phyloP scores from a whole-genome alignment of 1,140 invertebrate genomes.

The Brachionus rubens region DNA sequence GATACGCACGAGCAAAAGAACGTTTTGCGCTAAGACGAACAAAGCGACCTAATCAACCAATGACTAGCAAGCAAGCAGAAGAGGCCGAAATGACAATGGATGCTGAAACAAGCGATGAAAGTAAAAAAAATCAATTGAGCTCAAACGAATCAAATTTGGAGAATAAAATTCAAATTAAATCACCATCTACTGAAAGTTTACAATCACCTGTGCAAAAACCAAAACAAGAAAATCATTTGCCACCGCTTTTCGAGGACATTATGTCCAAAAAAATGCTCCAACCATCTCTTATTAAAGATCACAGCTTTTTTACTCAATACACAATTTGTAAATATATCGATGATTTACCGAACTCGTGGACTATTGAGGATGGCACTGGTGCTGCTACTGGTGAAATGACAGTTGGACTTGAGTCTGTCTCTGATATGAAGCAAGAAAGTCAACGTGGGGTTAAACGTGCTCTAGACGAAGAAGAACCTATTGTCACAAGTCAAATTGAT shows the following conservation, averaged over 20 bases:
- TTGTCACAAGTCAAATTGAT: not conserved
- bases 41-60: not conserved
- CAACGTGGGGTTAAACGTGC: not conserved
- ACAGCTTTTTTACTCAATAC: slow-evolving; percentile 33
- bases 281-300: slow-evolving; percentile 6
- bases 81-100: not conserved
- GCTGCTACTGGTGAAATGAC: slow-evolving; percentile 2
- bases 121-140: not conserved
- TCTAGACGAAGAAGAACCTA: not conserved
- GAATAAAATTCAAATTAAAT: not conserved
- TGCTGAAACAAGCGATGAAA: not conserved
- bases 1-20: not conserved
- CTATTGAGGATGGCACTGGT: not conserved
- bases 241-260: not conserved
- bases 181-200: not conserved
- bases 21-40: not conserved
- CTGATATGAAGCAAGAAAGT: not conserved
- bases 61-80: not conserved
- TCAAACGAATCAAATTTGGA: slow-evolving; percentile 25
- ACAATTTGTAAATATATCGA: slow-evolving; percentile 45
- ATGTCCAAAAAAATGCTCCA: slow-evolving; percentile 12
- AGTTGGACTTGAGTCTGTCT: not conserved
- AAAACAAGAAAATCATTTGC: not conserved
- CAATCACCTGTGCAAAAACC: not conserved
- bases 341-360: slow-evolving; percentile 16